Evolutionary conservation across 1,140 invertebrate species (phyloP).

Genomic region (Microplitis demolitor): DNA sequence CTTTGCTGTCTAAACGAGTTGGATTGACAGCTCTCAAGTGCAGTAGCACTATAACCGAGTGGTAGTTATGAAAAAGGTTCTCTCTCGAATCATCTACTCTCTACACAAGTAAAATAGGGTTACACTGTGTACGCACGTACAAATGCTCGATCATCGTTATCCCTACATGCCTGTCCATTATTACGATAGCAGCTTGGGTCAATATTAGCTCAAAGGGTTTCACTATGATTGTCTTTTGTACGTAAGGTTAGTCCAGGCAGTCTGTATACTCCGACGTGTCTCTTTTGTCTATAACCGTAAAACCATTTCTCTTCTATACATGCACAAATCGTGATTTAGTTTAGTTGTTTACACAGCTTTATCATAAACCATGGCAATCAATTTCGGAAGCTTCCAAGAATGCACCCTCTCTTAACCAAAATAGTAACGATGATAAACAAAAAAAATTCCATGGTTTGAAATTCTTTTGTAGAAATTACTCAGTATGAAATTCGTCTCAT

Average conservation of each 20-base stretch:
- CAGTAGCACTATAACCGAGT: constrained; percentile 1
- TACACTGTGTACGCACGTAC: constrained; percentile 14
- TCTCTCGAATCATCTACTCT: neutral
- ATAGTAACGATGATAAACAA: neutral
- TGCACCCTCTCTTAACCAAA: neutral
- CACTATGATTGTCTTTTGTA: constrained; percentile 35
- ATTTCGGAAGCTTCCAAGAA: neutral
- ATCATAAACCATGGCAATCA: neutral
- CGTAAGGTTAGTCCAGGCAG: constrained; percentile 18
- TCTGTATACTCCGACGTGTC: neutral
- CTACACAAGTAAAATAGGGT: neutral
- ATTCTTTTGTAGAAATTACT: constrained; percentile 1
- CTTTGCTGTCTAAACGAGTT: constrained; percentile 27
- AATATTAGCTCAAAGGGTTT: constrained; percentile 39
- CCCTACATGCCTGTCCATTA: constrained; percentile 29
- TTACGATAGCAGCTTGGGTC: constrained; percentile 33
- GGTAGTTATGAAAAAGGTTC: constrained; percentile 24
- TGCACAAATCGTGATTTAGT: neutral
- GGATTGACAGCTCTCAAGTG: constrained; percentile 25
- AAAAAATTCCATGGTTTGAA: neutral
- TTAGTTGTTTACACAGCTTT: constrained; percentile 19
- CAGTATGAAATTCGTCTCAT: neutral
- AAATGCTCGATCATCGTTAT: constrained; percentile 25
- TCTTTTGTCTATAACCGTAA: neutral
- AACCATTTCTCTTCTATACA: neutral